A percentile compares a stretch with the other conserved stretches of the same genome.
Evolutionary conservation across 2,113 vertebrate genomes (phyloP).

Genomic region (Sula dactylatra): DNA sequence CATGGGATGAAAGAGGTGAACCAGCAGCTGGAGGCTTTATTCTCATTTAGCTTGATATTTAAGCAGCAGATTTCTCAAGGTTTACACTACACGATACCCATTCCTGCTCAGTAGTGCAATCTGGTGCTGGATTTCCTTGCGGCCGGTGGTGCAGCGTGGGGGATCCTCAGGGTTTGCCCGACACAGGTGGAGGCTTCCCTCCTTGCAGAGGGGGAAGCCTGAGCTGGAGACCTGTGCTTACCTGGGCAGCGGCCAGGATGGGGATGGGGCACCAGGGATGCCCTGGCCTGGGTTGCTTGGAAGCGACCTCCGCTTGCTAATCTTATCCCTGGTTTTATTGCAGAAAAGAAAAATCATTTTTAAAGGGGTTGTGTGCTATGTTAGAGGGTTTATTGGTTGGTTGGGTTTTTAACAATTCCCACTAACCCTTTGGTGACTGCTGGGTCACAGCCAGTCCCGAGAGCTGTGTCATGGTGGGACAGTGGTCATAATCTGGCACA

Average conservation of each 20-base stretch:
- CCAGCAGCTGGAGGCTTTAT: not conserved
- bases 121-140: slow-evolving; percentile 7
- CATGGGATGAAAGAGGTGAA: not conserved
- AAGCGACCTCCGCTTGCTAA: not conserved
- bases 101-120: not conserved
- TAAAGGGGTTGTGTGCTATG: not conserved
- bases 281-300: not conserved
- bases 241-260: fast-evolving
- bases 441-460: not conserved
- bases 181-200: not conserved
- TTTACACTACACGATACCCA: fast-evolving
- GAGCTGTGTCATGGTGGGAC: not conserved
- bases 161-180: slow-evolving; percentile 6
- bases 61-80: not conserved
- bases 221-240: not conserved
- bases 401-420: not conserved
- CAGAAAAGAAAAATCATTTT: not conserved
- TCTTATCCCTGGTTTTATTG: not conserved
- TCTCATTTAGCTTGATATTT: not conserved
- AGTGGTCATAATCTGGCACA: not conserved
- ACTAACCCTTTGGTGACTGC: not conserved
- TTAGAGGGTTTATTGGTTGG: not conserved
- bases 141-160: not conserved
- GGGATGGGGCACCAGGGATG: fast-evolving
- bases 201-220: not conserved